Evolutionary conservation across 2,797 vertebrate genomes (phyloP).

Genomic region (Intellagama lesueurii): DNA sequence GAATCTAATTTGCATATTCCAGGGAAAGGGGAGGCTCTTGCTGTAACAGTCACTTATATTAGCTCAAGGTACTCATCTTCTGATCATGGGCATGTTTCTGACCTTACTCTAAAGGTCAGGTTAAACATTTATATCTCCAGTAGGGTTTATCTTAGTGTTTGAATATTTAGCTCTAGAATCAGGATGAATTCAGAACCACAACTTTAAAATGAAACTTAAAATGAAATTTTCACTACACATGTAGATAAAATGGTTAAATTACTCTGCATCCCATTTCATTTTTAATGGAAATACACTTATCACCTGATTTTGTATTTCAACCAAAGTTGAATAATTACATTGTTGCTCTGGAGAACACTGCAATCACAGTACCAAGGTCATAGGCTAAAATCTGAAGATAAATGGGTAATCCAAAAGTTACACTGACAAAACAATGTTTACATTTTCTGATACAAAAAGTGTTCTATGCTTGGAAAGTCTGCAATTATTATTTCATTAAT

Average conservation of each 20-base stretch:
- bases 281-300: background rate
- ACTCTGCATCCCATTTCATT: background rate
- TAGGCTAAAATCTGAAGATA: background rate
- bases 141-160: conserved; percentile 2
- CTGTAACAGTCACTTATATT: too few relatives aligned
- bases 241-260: conserved; percentile 8
- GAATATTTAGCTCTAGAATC: conserved; percentile 3
- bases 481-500: background rate
- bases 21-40: too few relatives aligned
- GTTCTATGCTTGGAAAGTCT: background rate
- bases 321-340: background rate
- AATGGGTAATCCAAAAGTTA: background rate
- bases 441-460: background rate
- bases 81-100: too few relatives aligned
- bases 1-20: too few relatives aligned
- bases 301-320: conserved; percentile 17
- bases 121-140: conserved; percentile 40
- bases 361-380: background rate
- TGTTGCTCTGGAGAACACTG: background rate
- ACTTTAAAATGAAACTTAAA: conserved; percentile 23
- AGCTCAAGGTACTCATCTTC: too few relatives aligned
- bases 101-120: conserved; percentile 10
- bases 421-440: background rate
- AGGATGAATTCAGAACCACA: background rate
- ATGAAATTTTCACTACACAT: conserved; percentile 8